Conservation (phyloP, 2,113 vertebrate species). For the Archocentrus centrarchus region DNA sequence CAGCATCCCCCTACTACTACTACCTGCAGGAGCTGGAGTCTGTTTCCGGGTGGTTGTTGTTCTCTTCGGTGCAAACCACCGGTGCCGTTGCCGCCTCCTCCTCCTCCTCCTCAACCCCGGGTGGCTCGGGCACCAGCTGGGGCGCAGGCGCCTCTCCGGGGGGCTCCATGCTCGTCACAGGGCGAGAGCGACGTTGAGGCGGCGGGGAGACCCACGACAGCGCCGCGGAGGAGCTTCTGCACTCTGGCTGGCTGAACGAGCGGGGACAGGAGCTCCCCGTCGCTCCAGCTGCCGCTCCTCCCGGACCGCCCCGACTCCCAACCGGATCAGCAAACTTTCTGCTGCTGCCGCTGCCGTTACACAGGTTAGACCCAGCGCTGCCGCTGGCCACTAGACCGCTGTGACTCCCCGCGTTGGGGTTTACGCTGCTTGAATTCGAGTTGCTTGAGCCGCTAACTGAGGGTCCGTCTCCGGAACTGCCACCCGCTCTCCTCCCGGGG, state of each 20-base stretch:
- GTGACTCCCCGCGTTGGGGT: slow-evolving; percentile 42
- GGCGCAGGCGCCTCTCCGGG: slow-evolving; percentile 53
- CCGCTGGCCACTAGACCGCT: slow-evolving; percentile 70
- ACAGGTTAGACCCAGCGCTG: slow-evolving; percentile 77
- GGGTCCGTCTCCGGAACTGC: slow-evolving; percentile 73
- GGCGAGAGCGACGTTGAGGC: slow-evolving; percentile 81
- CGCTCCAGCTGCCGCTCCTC: slow-evolving; percentile 56
- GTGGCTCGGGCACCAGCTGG: slow-evolving; percentile 47
- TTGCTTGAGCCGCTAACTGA: slow-evolving; percentile 80
- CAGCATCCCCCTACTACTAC: background rate
- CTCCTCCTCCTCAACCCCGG: slow-evolving; percentile 43
- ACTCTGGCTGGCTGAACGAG: slow-evolving; percentile 91
- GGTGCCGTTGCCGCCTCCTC: slow-evolving; percentile 70
- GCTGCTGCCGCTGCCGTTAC: slow-evolving; percentile 74
- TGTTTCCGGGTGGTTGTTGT: slow-evolving; percentile 80
- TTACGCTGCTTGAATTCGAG: slow-evolving; percentile 65
- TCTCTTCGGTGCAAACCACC: slow-evolving; percentile 83
- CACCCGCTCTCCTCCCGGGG: slow-evolving; percentile 78
- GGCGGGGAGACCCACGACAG: slow-evolving; percentile 88
- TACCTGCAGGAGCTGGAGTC: slow-evolving; percentile 97
- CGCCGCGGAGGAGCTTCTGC: slow-evolving; percentile 85
- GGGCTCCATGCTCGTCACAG: slow-evolving; percentile 80
- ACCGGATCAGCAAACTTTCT: slow-evolving; percentile 88
- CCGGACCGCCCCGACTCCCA: slow-evolving; percentile 66
- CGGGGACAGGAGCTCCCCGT: slow-evolving; percentile 79